Base-by-base conservation (phyloP, 2,113 vertebrate genomes). In the Sitta europaea region DNA sequence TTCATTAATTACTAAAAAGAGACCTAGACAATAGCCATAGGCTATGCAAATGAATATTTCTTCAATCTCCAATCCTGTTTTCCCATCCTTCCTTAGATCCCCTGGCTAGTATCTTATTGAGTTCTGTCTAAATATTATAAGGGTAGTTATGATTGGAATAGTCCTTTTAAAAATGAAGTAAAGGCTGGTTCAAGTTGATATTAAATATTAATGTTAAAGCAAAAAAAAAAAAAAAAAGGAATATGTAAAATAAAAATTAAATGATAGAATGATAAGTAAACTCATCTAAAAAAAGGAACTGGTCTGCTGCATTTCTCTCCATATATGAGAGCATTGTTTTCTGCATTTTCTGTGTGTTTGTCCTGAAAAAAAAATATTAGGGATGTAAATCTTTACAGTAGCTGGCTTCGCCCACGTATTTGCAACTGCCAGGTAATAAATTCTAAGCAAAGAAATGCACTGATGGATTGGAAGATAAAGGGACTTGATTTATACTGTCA, bases 401-500 rank as follows among this genome's bases (percentile, higher is more conserved):
- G 38, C 54, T 95, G 86, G 65, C 73, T 89, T 88, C 51, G 36
- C n/a, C n/a, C 59, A 62, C 36, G 10, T 90, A 90, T 78, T 93
- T 94, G 23, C 43, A 78, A 94, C 47, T 76, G 74, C 51, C 63
- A 95, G 48, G 63, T 54, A 96, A 97, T 96, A 94, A 82, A 96
- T 95, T 96, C 94, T 91, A 81, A 94, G 58, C 42, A 78, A 80
- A 95, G 66, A 90, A 96, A 94, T 84, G 50, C 80, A 86, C 86
- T 90, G 90, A 88, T 94, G 94, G 48, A 88, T 96, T 94, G 87
- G 35, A 95, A 96, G 95, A 96, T 95, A 92, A 88, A 95, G 19
- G 28, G 79, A 90, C 50, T 96, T 92, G 91, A 96, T 96, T 97
- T 97, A 96, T 96, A 58, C 45, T 93, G 76, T 94, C 86, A 96